Conservation (phyloP, 2,888 invertebrate species). For the Cosmia trapezina region DNA sequence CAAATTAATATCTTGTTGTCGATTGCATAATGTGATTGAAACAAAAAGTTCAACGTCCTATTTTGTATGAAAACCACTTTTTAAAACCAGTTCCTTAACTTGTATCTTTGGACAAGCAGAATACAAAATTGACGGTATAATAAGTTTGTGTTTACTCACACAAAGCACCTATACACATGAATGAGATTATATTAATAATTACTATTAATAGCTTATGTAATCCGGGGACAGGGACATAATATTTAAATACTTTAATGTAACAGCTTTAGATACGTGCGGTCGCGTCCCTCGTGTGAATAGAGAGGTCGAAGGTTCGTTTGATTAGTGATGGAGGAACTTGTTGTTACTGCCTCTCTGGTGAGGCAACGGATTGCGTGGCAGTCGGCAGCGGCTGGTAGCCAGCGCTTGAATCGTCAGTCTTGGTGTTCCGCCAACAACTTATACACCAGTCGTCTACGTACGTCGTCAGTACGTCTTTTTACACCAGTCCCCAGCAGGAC, state of each 20-base stretch:
- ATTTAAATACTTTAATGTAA: constrained; percentile 58
- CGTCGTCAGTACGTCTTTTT: too few relatives aligned
- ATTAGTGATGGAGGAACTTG: constrained; percentile 55
- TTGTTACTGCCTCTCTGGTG: neutral
- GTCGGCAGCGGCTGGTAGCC: neutral
- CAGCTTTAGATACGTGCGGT: constrained; percentile 2
- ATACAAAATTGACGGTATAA: constrained; percentile 71
- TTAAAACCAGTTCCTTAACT: constrained; percentile 84
- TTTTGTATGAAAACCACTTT: constrained; percentile 86
- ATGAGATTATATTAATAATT: constrained; percentile 63
- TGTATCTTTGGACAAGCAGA: constrained; percentile 74
- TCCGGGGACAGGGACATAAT: constrained; percentile 28
- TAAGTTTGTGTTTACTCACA: constrained; percentile 68
- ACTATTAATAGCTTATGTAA: constrained; percentile 62
- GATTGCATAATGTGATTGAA: constrained; percentile 80
- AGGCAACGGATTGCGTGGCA: constrained; percentile 1
- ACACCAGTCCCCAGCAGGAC: too few relatives aligned
- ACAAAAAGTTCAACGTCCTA: constrained; percentile 87
- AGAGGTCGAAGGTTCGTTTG: constrained; percentile 25
- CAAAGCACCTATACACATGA: constrained; percentile 55
- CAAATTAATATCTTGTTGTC: constrained; percentile 78
- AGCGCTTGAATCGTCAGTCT: neutral
- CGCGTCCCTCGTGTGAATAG: neutral
- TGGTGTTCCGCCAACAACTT: neutral
- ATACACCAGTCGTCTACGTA: too few relatives aligned